Base-by-base conservation (phyloP, 2,113 vertebrate genomes). In the Canis aureus region DNA sequence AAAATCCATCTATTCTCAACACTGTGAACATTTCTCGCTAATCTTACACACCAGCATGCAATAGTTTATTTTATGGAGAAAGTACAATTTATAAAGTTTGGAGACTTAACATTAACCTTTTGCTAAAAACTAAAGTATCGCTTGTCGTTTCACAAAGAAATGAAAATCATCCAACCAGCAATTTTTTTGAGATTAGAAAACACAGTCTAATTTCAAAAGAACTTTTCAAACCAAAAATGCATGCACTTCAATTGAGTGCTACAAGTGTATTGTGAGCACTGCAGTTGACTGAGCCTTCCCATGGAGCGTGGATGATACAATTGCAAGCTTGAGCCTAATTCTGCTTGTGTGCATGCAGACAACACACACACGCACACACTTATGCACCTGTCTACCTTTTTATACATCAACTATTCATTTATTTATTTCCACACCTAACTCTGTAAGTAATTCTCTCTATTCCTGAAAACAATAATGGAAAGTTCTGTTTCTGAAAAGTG, bases 1-100 rank as follows among this genome's bases (percentile, higher is more conserved):
- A 99, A 98, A 99, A 99, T 93, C 95, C 98, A 99, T 99, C 98
- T 95, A 97, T 99, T 99, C 98, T 99, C 29, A 0, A 83, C 96
- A 62, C 35, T 89, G 64, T 96, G 98, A 98, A 97, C 97, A 85
- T 98, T 98, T 62, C 98, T 98, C 62, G 92, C 91, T 97, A 92
- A 96, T 92, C 66, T 98, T 97, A 94, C 94, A 95, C 95, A 98
- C 97, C 95, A 97, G 96, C 89, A 89, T 74, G 94, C 35, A 5
- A 67, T 89, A 94, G 94, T 98, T 99, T 98, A 97, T 98, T 98
- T 97, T 98, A 97, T 95, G 97, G 97, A 96, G 98, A 98, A 85
- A 97, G 92, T 96, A 73, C 71, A 74, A 98, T 98, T 98, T 98
- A 97, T 98, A 64, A 98, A 98, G 97, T 98, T 98, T 98, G 64